Conservation (phyloP, 2,888 invertebrate species). For the Eudemis profundana region DNA sequence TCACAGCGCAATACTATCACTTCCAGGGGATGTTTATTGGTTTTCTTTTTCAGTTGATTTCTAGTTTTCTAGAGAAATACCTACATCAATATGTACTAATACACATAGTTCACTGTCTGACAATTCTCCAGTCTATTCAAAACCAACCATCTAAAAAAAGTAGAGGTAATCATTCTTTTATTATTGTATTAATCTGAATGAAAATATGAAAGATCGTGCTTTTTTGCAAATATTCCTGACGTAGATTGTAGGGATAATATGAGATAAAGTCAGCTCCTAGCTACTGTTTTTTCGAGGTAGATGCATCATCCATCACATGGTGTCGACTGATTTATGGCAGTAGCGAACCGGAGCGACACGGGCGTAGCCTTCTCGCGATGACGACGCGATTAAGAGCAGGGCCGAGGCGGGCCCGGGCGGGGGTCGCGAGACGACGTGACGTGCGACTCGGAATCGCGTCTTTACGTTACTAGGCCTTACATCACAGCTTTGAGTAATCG, state of each 20-base stretch:
- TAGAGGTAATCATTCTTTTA: neutral
- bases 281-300: conserved; percentile 65
- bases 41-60: conserved; percentile 33
- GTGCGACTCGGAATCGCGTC: conserved; percentile 59
- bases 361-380: conserved; percentile 74
- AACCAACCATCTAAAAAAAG: neutral
- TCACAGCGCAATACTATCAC: conserved; percentile 69
- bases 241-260: conserved; percentile 50
- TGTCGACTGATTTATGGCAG: conserved; percentile 81
- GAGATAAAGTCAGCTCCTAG: conserved; percentile 56
- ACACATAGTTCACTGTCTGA: neutral
- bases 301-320: conserved; percentile 75
- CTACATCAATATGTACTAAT: neutral
- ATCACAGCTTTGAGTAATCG: conserved; percentile 59
- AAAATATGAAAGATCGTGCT: conserved; percentile 22
- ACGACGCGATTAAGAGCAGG: conserved; percentile 72
- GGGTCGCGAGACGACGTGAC: conserved; percentile 55
- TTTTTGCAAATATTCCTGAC: conserved; percentile 32
- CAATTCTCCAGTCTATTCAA: neutral
- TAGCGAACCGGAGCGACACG: conserved; percentile 70
- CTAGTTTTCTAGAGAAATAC: conserved; percentile 33
- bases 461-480: conserved; percentile 61
- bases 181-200: conserved; percentile 9
- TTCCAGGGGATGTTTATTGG: conserved; percentile 56
- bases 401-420: conserved; percentile 50